These are phyloP conservation scores for Diadema setosum DNA, from an alignment of 35 echinoderm and acorn worm genomes.

Conservation along the genomic window DNA sequence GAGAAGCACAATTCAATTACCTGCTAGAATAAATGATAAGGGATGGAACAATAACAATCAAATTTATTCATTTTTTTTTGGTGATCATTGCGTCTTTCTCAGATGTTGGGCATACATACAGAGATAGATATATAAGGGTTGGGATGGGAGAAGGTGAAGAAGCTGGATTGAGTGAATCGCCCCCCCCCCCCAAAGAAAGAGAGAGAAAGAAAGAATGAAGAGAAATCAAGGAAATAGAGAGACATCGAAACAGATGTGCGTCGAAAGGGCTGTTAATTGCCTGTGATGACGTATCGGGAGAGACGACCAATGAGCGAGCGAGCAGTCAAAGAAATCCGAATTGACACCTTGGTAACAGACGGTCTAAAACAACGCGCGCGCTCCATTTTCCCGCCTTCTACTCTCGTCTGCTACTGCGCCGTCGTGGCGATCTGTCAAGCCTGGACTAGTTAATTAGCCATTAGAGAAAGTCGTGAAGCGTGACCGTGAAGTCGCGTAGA, in stretches of 20 bases:
- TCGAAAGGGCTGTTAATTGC: not conserved
- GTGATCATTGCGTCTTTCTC: too few species aligned
- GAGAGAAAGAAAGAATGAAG: not conserved
- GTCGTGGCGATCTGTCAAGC: not conserved
- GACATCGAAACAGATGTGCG: not conserved
- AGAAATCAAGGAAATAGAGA: not conserved
- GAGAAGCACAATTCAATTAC: too few species aligned
- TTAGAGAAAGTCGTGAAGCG: not conserved
- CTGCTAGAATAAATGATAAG: too few species aligned
- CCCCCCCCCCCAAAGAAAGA: too few species aligned
- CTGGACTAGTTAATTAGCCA: not conserved
- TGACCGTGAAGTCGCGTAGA: not conserved
- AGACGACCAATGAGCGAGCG: not conserved
- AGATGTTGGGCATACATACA: too few species aligned
- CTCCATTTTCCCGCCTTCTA: not conserved
- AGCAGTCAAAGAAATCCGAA: not conserved
- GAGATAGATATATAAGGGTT: too few species aligned
- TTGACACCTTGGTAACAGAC: not conserved
- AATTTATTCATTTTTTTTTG: too few species aligned
- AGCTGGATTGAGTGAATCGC: too few species aligned
- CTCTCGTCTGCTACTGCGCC: too few species aligned
- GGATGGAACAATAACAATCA: too few species aligned
- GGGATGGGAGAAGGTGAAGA: too few species aligned
- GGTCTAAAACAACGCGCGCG: not conserved
- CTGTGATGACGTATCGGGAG: not conserved